A percentile compares a stretch with the other conserved stretches of the same genome.
Conservation (phyloP, 2,797 vertebrate genomes). For the Neosilurus mollespiculum region DNA sequence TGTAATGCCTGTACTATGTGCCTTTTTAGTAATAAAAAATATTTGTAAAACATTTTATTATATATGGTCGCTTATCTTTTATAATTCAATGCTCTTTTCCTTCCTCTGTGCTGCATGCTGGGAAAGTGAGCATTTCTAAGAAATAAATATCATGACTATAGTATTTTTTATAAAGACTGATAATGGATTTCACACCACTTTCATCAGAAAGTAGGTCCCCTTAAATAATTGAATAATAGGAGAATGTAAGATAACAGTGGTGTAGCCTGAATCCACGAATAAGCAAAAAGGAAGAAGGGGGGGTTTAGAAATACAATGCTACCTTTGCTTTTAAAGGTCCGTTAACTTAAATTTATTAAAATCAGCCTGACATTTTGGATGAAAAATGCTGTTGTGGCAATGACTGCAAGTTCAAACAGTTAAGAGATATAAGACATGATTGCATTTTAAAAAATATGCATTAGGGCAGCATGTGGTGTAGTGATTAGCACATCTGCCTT, state of each 20-base stretch:
- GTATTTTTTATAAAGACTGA: neutral
- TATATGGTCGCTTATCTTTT: neutral
- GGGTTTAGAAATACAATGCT: neutral
- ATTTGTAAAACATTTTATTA: neutral
- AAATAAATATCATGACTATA: neutral
- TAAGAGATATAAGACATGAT: neutral
- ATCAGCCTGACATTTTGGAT: neutral
- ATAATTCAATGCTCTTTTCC: neutral
- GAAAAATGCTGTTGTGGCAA: neutral
- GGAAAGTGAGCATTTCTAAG: neutral
- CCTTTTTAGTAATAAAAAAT: slow-evolving; percentile 76
- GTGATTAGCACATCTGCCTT: too few relatives aligned
- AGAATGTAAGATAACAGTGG: neutral
- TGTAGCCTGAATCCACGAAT: slow-evolving; percentile 6
- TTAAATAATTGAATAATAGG: slow-evolving; percentile 1
- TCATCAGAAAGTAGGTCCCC: neutral
- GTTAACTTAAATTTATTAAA: too few relatives aligned
- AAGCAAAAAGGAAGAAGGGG: neutral
- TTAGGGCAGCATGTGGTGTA: too few relatives aligned
- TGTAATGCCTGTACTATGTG: slow-evolving; percentile 70
- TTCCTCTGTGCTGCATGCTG: neutral
- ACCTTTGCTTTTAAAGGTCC: neutral
- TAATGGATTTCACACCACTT: neutral
- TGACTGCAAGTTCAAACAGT: neutral
- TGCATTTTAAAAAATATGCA: too few relatives aligned